These are phyloP conservation scores for Sebastiscus albofasciatus DNA, from an alignment of 2,797 vertebrate genomes.

Conservation along the genomic window DNA sequence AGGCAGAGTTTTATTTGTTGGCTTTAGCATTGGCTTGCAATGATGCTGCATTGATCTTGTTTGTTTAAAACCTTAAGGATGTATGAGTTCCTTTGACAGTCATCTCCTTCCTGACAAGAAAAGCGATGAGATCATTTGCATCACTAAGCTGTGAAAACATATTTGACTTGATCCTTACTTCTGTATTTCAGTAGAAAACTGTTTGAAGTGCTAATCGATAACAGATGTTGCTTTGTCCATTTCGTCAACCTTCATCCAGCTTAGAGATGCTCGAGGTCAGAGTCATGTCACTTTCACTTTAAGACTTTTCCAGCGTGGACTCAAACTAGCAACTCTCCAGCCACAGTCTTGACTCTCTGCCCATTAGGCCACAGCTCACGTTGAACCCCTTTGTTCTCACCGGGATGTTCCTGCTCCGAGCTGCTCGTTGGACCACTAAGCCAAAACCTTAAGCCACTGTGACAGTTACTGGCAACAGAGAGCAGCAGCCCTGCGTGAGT, in stretches of 20 bases:
- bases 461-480: slow-evolving; percentile 72
- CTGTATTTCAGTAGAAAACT: neutral
- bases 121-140: slow-evolving; percentile 3
- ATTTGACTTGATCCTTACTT: slow-evolving; percentile 14
- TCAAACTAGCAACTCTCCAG: slow-evolving; percentile 57
- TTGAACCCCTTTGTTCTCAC: slow-evolving; percentile 66
- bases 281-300: slow-evolving; percentile 21
- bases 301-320: slow-evolving; percentile 16
- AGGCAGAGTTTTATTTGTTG: neutral
- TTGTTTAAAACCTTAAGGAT: neutral
- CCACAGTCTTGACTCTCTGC: slow-evolving; percentile 26
- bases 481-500: slow-evolving; percentile 57
- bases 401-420: slow-evolving; percentile 52
- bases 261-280: slow-evolving; percentile 26
- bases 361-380: slow-evolving; percentile 51
- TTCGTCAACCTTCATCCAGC: slow-evolving; percentile 31
- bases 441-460: slow-evolving; percentile 64
- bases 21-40: neutral
- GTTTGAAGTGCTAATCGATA: slow-evolving; percentile 25
- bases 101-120: neutral
- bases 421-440: slow-evolving; percentile 47
- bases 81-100: neutral
- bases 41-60: neutral
- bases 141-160: slow-evolving; percentile 15
- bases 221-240: slow-evolving; percentile 39